Conservation (phyloP, 2,113 vertebrate genomes). For the Rostratula benghalensis region DNA sequence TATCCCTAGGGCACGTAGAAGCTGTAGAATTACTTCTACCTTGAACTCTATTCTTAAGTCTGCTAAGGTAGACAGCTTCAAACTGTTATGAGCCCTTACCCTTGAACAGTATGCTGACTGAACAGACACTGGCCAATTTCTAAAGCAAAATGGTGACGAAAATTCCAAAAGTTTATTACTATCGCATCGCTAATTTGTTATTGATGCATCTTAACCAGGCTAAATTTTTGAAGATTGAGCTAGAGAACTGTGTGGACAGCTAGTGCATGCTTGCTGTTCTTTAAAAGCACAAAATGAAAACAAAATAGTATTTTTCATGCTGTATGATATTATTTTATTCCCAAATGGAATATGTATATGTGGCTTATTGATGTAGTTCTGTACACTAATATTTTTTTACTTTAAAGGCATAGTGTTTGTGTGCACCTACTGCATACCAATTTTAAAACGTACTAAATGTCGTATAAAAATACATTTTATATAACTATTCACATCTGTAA, state of each 20-base stretch:
- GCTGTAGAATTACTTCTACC: not conserved
- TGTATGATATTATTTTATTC: not conserved
- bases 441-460: not conserved
- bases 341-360: not conserved
- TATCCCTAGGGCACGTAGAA: rapidly evolving
- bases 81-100: not conserved
- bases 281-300: not conserved
- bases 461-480: not conserved
- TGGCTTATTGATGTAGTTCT: not conserved
- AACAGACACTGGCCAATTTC: not conserved
- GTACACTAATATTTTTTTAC: not conserved
- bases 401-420: not conserved
- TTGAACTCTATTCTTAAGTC: not conserved
- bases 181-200: not conserved
- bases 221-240: not conserved
- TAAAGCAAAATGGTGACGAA: not conserved
- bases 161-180: not conserved
- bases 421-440: not conserved
- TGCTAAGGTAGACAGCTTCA: rapidly evolving
- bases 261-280: not conserved
- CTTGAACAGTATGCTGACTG: not conserved
- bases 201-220: not conserved
- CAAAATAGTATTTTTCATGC: not conserved
- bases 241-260: not conserved
- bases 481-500: not conserved